A percentile compares a stretch with the other conserved stretches of the same genome.
Conservation (phyloP, 2,888 invertebrate genomes). For the Thera britannica region DNA sequence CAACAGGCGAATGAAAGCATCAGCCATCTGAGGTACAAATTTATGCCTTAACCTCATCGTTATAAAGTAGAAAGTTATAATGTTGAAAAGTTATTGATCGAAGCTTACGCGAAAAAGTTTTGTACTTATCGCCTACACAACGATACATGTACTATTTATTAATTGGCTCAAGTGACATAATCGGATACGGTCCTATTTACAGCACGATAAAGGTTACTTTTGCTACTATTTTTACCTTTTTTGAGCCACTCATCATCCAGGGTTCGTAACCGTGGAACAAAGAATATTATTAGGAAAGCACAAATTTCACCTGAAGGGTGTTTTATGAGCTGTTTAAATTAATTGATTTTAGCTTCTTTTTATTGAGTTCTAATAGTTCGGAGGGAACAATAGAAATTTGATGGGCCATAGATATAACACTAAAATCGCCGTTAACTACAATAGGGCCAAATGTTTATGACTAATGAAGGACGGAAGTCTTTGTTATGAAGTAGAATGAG, state of each 20-base stretch:
- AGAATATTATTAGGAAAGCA: slow-evolving; percentile 18
- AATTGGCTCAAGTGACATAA: slow-evolving; percentile 58
- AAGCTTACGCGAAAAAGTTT: slow-evolving; percentile 79
- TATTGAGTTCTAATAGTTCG: slow-evolving; percentile 33
- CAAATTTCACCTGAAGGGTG: slow-evolving; percentile 16
- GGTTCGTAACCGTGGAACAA: slow-evolving; percentile 18
- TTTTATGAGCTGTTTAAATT: slow-evolving; percentile 23
- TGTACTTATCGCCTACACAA: slow-evolving; percentile 76
- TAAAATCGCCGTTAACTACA: slow-evolving; percentile 7
- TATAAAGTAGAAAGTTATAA: slow-evolving; percentile 41
- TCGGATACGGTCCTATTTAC: slow-evolving; percentile 35
- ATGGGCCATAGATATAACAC: slow-evolving; percentile 26
- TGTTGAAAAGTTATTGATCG: slow-evolving; percentile 73
- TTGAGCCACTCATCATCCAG: slow-evolving; percentile 5
- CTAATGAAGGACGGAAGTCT: neutral
- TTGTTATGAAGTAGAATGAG: neutral
- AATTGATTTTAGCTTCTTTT: slow-evolving; percentile 31
- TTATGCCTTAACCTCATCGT: slow-evolving; percentile 13
- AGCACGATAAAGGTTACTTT: slow-evolving; percentile 18
- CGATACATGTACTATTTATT: slow-evolving; percentile 65
- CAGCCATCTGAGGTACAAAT: slow-evolving; percentile 35
- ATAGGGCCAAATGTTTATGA: slow-evolving; percentile 9
- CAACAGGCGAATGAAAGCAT: slow-evolving; percentile 77
- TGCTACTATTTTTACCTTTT: neutral
- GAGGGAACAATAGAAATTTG: slow-evolving; percentile 32